Evolutionary conservation across 1,140 invertebrate species (phyloP), one percentile per base, ranked within the genome.

Genomic region (Mycetomoellerius zeteki): DNA sequence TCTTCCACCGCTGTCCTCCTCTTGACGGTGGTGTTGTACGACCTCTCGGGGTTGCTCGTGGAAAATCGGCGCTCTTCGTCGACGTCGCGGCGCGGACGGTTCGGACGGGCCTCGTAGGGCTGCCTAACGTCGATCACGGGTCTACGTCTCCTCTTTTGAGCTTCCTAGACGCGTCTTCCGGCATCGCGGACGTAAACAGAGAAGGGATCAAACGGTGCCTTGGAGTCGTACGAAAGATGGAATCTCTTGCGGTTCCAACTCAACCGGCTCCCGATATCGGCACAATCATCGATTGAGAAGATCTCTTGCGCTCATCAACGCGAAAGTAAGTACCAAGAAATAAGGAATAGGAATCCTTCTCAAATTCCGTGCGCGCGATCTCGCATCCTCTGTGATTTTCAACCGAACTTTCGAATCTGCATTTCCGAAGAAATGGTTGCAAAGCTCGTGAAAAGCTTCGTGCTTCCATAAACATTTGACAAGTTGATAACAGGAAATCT

Each of bases 31-130:
- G 88, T 93, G 87, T 89, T 92, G 90, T 91, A 92, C 91, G 91
- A 92, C 86, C 93, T 94, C 92, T 94, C 92, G 92, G 93, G 86
- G 91, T 91, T 90, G 87, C 82, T 94, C 93, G 93, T 94, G 92
- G 89, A 93, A 93, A 93, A 93, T 94, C 93, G 93, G 87, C 77
- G 86, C 90, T 91, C 87, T 86, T 88, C 93, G 92, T 88, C 89
- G 87, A 89, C 88, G 89, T 90, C 92, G 90, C 91, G 89, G 88
- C 91, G 87, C 93, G 89, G 85, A 92, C 88, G 86, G 88, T 92
- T 92, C 88, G 88, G 91, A 92, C 91, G 87, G 76, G 82, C 72
- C 82, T 91, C 87, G 88, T 77, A 91, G 33, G 76, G 78, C 73
- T 90, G 84, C 82, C 82, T 86, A 91, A 90, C 89, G 89, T 90